A percentile compares a stretch with the other conserved stretches of the same genome.
phyloP scores from a whole-genome alignment of 2,888 invertebrate species.

The Andrena bicolor region DNA sequence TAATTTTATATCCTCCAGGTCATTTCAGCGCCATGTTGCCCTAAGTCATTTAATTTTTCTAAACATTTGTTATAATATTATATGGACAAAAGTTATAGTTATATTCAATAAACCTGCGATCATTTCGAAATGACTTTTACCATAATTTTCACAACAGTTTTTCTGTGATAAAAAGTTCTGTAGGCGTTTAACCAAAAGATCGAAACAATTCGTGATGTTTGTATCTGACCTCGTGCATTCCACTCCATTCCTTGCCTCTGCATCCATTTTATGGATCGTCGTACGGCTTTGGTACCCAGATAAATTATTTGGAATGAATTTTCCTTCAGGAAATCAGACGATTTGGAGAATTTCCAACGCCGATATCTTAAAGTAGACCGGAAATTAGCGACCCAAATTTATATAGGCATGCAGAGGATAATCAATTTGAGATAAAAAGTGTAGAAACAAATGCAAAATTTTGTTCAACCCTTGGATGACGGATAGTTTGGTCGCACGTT shows the following conservation, averaged over 20 bases:
- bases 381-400: slow-evolving; percentile 58
- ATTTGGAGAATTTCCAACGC: slow-evolving; percentile 72
- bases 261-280: slow-evolving; percentile 48
- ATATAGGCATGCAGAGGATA: slow-evolving; percentile 13
- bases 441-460: no score
- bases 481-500: no score
- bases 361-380: slow-evolving; percentile 64
- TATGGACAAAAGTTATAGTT: no score
- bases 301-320: slow-evolving; percentile 74
- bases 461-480: no score
- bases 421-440: neutral
- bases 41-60: no score
- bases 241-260: neutral
- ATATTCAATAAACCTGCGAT: no score
- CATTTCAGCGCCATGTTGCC: no score
- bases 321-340: slow-evolving; percentile 61
- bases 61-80: no score
- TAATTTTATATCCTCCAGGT: no score
- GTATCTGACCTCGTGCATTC: slow-evolving; percentile 20
- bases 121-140: no score
- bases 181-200: slow-evolving; percentile 8
- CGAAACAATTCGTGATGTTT: slow-evolving; percentile 53
- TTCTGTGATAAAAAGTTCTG: no score
- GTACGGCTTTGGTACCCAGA: slow-evolving; percentile 60
- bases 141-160: no score